Percentiles rank a stretch among this genome's conserved stretches.
phyloP scores from a whole-genome alignment of 2,888 invertebrate species.

The Mythimna vitellina region DNA sequence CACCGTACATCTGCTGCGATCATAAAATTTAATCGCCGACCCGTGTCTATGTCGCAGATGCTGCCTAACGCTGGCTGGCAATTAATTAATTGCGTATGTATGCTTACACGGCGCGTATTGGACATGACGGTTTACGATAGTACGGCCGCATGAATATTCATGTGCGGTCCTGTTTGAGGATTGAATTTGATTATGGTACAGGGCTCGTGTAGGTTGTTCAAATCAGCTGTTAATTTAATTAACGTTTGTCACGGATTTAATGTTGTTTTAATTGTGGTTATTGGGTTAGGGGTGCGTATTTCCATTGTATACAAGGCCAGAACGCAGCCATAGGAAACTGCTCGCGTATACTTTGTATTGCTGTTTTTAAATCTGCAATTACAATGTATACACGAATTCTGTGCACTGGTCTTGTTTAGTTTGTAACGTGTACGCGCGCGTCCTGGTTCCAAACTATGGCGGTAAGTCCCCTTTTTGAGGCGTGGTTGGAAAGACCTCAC shows the following conservation, averaged over 20 bases:
- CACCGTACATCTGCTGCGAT: slow-evolving; percentile 80
- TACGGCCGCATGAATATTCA: slow-evolving; percentile 83
- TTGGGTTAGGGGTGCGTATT: slow-evolving; percentile 38
- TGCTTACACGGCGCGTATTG: slow-evolving; percentile 84
- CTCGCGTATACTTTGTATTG: too few relatives aligned
- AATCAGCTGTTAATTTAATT: slow-evolving; percentile 63
- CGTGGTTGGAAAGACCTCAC: too few relatives aligned
- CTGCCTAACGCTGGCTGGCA: slow-evolving; percentile 82
- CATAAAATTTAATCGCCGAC: slow-evolving; percentile 85
- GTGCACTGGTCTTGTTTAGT: too few relatives aligned
- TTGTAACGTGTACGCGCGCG: too few relatives aligned
- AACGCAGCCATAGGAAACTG: too few relatives aligned
- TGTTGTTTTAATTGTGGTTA: slow-evolving; percentile 52
- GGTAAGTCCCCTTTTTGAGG: too few relatives aligned
- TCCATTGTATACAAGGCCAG: too few relatives aligned
- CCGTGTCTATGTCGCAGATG: slow-evolving; percentile 82
- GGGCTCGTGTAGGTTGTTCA: slow-evolving; percentile 49
- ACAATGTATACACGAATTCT: too few relatives aligned
- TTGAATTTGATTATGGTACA: slow-evolving; percentile 76
- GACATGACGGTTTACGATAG: slow-evolving; percentile 84
- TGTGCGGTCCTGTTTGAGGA: slow-evolving; percentile 73
- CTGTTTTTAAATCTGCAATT: too few relatives aligned
- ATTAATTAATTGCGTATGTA: slow-evolving; percentile 86
- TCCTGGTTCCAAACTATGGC: too few relatives aligned
- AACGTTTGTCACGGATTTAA: slow-evolving; percentile 50